phyloP scores from a whole-genome alignment of 2,113 vertebrate species.

The Alaudala cheleensis region DNA sequence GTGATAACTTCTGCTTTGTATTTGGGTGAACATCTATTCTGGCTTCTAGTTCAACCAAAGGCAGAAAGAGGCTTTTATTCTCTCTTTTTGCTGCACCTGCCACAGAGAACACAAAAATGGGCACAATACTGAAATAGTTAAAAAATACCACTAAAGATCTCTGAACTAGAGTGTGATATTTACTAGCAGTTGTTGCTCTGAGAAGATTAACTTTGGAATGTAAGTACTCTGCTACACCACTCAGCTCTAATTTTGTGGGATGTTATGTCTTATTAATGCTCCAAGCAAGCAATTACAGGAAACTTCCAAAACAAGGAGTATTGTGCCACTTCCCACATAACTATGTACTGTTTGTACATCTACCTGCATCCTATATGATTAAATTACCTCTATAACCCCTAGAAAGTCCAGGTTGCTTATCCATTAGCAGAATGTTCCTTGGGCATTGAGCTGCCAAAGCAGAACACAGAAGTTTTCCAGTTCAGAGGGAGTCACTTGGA shows the following conservation, averaged over 20 bases:
- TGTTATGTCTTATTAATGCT: slow-evolving; percentile 5
- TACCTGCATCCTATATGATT: background rate
- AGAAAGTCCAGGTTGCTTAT: slow-evolving; percentile 30
- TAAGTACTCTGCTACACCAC: background rate
- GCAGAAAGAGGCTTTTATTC: background rate
- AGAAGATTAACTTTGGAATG: background rate
- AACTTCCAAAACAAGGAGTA: slow-evolving; percentile 25
- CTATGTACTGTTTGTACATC: background rate
- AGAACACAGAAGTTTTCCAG: slow-evolving; percentile 27
- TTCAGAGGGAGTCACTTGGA: background rate
- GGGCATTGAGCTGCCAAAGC: background rate
- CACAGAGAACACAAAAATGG: background rate
- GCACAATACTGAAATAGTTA: background rate
- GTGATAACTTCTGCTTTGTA: background rate
- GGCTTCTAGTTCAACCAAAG: background rate
- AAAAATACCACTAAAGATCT: background rate
- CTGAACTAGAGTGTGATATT: background rate
- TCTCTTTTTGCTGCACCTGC: background rate
- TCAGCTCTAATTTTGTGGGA: background rate
- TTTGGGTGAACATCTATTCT: background rate
- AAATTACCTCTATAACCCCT: slow-evolving; percentile 14
- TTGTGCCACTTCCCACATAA: background rate
- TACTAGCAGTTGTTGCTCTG: background rate
- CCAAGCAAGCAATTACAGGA: slow-evolving; percentile 2
- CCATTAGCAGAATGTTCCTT: slow-evolving; percentile 20